phyloP scores from a whole-genome alignment of 2,888 invertebrate genomes.

The Pollenia angustigena region DNA sequence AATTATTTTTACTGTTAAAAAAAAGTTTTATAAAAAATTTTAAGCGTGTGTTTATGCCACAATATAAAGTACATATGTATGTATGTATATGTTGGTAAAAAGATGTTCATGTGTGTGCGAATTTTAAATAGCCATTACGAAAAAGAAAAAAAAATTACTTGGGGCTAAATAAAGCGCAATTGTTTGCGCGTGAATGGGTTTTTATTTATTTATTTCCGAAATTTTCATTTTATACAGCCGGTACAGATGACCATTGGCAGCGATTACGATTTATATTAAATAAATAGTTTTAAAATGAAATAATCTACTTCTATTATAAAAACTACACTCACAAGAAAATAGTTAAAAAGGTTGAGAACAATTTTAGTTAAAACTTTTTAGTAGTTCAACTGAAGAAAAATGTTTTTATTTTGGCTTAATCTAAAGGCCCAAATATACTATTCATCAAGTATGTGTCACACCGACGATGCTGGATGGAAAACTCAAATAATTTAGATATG shows the following conservation, averaged over 20 bases:
- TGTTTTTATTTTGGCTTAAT: no score
- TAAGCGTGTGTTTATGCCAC: background rate
- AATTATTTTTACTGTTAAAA: background rate
- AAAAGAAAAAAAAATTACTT: conserved; percentile 7
- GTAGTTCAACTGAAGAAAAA: no score
- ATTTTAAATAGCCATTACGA: background rate
- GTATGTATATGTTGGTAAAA: no score
- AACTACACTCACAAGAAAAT: conserved; percentile 18
- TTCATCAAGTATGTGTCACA: no score
- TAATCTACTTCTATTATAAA: background rate
- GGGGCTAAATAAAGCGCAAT: conserved; percentile 1
- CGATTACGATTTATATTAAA: conserved; percentile 38
- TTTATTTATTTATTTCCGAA: background rate
- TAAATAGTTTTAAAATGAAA: background rate
- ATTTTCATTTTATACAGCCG: conserved; percentile 34
- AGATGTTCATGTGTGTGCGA: background rate
- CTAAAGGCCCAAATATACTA: no score
- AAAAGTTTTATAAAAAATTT: background rate
- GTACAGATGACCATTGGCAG: conserved; percentile 36
- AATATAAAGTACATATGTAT: background rate
- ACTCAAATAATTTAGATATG: no score
- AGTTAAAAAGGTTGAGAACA: background rate
- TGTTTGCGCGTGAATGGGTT: background rate
- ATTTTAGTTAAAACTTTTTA: no score
- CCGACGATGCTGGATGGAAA: no score